Percentiles rank a stretch among this genome's conserved stretches.
Conservation (phyloP, 1,140 invertebrate genomes). For the Ips nitidus region DNA sequence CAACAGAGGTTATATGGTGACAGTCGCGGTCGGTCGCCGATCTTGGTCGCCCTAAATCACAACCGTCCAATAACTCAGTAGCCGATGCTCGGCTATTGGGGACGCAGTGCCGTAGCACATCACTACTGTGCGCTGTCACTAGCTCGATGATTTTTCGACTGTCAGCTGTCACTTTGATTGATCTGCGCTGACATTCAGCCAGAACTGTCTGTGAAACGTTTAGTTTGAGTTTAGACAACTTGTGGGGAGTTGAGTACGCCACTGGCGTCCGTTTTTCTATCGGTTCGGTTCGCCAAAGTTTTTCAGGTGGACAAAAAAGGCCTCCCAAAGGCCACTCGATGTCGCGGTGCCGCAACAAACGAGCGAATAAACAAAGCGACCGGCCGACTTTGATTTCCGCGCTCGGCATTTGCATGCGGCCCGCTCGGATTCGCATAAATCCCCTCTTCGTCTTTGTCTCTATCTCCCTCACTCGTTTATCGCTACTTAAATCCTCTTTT, state of each 20-base stretch:
- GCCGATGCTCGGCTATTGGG: not conserved
- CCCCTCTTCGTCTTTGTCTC: conserved; percentile 1
- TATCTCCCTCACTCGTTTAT: not conserved
- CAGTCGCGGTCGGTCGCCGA: conserved; percentile 16
- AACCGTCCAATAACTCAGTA: conserved; percentile 15
- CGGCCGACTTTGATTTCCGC: conserved; percentile 26
- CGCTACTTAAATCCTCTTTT: too few relatives aligned
- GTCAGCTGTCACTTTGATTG: too few relatives aligned
- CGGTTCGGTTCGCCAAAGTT: conserved; percentile 3
- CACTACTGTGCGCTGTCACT: too few relatives aligned
- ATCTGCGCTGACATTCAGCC: too few relatives aligned
- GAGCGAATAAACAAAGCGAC: conserved; percentile 25
- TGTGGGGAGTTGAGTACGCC: not conserved
- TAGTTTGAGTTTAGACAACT: too few relatives aligned
- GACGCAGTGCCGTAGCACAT: not conserved
- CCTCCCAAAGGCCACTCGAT: conserved; percentile 11
- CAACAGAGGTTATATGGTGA: conserved; percentile 17
- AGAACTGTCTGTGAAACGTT: too few relatives aligned
- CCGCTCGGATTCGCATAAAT: not conserved
- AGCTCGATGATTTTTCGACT: too few relatives aligned
- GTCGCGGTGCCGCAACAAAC: conserved; percentile 27
- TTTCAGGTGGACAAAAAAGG: conserved; percentile 21
- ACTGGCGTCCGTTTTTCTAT: not conserved
- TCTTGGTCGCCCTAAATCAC: conserved; percentile 13
- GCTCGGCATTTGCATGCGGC: conserved; percentile 18